Evolutionary conservation across 2,888 invertebrate species (phyloP).

Genomic region (Volucella bombylans): DNA sequence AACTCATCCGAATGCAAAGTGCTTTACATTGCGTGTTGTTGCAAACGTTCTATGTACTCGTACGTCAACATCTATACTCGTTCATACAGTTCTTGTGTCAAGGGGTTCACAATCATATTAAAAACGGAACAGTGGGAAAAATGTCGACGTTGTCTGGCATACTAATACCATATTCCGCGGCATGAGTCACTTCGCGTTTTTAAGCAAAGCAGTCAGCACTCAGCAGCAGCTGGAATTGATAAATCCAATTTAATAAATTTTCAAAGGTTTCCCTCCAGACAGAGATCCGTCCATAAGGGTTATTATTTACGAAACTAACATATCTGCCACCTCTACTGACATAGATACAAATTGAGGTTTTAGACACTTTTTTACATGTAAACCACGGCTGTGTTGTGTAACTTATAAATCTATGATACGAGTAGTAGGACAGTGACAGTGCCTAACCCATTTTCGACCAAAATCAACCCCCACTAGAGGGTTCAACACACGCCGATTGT

Average conservation of each 20-base stretch:
- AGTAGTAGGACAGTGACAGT: constrained; percentile 1
- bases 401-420: constrained; percentile 5
- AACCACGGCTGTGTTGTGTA: background rate
- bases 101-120: constrained; percentile 1
- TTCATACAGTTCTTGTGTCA: background rate
- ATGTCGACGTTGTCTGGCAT: constrained; percentile 5
- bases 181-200: constrained; percentile 3
- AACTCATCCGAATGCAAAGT: constrained; percentile 21
- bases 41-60: background rate
- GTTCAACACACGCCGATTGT: constrained; percentile 67
- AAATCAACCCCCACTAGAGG: background rate
- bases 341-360: too few relatives aligned
- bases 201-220: background rate
- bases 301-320: too few relatives aligned
- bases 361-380: too few relatives aligned
- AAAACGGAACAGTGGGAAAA: background rate
- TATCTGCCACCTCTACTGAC: too few relatives aligned
- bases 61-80: background rate
- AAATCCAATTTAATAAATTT: constrained; percentile 59
- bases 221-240: constrained; percentile 3
- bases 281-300: constrained; percentile 29
- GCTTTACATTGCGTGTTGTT: background rate
- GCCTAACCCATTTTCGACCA: background rate
- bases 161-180: background rate
- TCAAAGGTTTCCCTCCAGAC: constrained; percentile 47